Evolutionary conservation across 2,113 vertebrate genomes (phyloP).

Genomic region (Malurus cyaneus): DNA sequence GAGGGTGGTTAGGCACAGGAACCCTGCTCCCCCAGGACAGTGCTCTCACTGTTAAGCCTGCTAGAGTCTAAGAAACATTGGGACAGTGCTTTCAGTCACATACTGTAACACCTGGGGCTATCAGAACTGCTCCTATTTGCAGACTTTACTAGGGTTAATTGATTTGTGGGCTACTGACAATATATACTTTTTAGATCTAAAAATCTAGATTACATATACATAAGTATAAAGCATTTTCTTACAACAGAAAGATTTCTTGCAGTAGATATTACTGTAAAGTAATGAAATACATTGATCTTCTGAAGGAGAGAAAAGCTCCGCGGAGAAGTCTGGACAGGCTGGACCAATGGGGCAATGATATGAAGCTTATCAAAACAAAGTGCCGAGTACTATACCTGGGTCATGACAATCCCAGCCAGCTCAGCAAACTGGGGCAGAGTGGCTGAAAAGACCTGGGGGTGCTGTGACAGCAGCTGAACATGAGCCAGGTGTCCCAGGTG

Average conservation of each 20-base stretch:
- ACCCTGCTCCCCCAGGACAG: background rate
- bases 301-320: background rate
- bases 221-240: background rate
- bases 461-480: background rate
- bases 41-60: too few relatives aligned
- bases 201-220: background rate
- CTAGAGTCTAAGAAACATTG: background rate
- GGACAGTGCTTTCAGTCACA: background rate
- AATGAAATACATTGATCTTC: background rate
- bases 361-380: background rate
- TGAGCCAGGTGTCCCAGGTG: background rate
- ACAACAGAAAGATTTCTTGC: background rate
- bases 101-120: background rate
- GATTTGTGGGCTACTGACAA: background rate
- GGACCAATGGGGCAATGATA: background rate
- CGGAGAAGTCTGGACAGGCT: background rate
- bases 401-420: background rate
- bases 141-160: background rate
- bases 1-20: background rate
- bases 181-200: background rate
- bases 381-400: background rate
- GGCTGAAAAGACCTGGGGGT: background rate
- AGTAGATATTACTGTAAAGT: background rate
- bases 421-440: background rate
- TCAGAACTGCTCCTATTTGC: background rate